Base-by-base conservation (phyloP, 1,140 invertebrate genomes). In the Carposina sasakii region DNA sequence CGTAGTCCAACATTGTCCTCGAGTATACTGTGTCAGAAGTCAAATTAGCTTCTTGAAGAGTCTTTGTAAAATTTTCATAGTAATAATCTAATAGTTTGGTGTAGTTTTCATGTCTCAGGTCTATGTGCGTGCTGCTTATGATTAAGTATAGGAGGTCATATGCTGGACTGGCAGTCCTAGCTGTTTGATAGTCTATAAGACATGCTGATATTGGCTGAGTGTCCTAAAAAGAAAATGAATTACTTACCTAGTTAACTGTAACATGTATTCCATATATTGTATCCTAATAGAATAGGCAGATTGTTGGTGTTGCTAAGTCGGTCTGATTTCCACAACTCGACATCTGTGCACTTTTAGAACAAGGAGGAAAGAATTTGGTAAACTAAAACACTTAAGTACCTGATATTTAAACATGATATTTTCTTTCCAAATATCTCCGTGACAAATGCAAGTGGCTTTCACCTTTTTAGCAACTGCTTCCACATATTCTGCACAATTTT, bases 371-470 rank as follows among this genome's bases (percentile, higher is more conserved):
- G n/a, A n/a, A n/a, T n/a, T n/a, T n/a, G n/a, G 9, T 33, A 12
- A 36, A 2, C 6, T 22, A 45, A 12, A 39, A 41, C 16, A 23
- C 21, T 41, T 43, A 37, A 26, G 47, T 61, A 79, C 78, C 61
- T 72, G 48, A 67, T 81, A 81, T 58, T 77, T 72, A 63, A 66
- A 83, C 8, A 83, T 47, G 34, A 83, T 68, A 61, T 83, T 83
- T 54, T 79, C 77, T 55, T 79, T 79, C 79, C 79, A 83, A 21
- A 81, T 71, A 52, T 83, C 79, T 17, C 77, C 77, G 58, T 83
- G 79, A 54, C 79, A 78, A 41, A 83, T 31, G 48, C 67, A 74
- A 23, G 59, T 54, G 15, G 51, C 53, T 44, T 57, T 54, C 9
- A 60, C 57, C 23, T 46, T 48, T 8, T 33, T 45, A 20, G 43